phyloP scores from a whole-genome alignment of 2,113 vertebrate genomes.

The Desmodus rotundus region DNA sequence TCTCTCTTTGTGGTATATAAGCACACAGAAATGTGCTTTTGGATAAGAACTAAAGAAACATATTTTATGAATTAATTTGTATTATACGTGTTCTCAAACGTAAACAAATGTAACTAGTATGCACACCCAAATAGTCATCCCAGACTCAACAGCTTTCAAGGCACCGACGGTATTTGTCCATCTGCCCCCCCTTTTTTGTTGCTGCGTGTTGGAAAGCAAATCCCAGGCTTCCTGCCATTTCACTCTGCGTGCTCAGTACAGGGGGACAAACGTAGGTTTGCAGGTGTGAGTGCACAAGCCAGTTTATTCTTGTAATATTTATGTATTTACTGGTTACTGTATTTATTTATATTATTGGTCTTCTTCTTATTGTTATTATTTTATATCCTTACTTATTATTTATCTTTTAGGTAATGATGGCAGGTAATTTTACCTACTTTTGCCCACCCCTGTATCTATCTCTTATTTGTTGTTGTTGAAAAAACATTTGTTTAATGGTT shows the following conservation, averaged over 20 bases:
- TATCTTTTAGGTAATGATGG: background rate
- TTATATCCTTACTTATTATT: background rate
- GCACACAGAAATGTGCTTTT: slow-evolving; percentile 12
- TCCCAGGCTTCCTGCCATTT: background rate
- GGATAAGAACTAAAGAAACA: background rate
- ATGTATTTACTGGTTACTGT: background rate
- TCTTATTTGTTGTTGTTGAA: background rate
- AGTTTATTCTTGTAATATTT: background rate
- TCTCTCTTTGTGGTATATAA: background rate
- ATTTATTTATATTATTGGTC: background rate
- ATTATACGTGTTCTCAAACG: slow-evolving; percentile 14
- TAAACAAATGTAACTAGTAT: background rate
- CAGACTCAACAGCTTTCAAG: background rate
- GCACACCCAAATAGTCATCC: background rate
- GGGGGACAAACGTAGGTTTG: background rate
- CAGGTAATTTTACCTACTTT: background rate
- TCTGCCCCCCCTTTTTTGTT: background rate
- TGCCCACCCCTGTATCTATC: background rate
- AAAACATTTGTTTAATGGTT: background rate
- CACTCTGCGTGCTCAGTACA: background rate
- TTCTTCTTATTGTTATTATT: background rate
- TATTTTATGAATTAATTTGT: slow-evolving; percentile 34
- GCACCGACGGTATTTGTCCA: background rate
- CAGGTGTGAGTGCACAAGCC: background rate
- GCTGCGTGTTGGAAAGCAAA: background rate